Base-by-base conservation (phyloP, 2,113 vertebrate species). In the Paradoxurus hermaphroditus region DNA sequence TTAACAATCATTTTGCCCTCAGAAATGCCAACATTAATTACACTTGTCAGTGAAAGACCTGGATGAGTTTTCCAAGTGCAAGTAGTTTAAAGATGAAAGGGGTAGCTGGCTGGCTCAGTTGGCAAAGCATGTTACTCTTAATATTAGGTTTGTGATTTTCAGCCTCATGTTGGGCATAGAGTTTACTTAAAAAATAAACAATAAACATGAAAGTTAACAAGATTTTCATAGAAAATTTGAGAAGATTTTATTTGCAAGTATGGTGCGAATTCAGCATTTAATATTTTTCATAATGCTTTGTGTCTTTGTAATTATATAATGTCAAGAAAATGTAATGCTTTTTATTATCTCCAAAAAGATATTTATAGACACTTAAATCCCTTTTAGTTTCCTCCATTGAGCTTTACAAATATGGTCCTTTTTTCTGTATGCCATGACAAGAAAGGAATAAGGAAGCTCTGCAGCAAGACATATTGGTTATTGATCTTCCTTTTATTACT, bases 191-290 rank as follows among this genome's bases (percentile, higher is more conserved):
- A 77, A 29, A 59, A 59, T 23, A 59, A 65, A 39, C 44, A 73
- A 75, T 29, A 46, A 65, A 51, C 4, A 63, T 62, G 5, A 75
- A 90, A 51, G 1, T 53, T 34, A 77, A 75, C 34, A 73, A 73
- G 29, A 85, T 86, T 90, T n/a, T 77, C 34, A 27, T 0, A 70
- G 68, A 56, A 81, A 65, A 85, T 53, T 72, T 81, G 56, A 82
- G 56, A 90, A 89, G 7, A 89, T 53, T 94, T 94, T 68, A 93
- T 78, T 88, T 91, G 13, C 7, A 92, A 70, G 12, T 56, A 44
- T 94, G 44, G 56, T 90, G 87, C 3, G 39, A 82, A 92, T 90
- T 92, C 13, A 90, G 21, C n/a, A 86, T 85, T 34, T 39, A 79
- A 73, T 56, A 51, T 67, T 89, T 93, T 82, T 25, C 9, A 14